A percentile compares a stretch with the other conserved stretches of the same genome.
phyloP scores from a whole-genome alignment of 2,888 invertebrate species.

The Trichopoda pennipes region DNA sequence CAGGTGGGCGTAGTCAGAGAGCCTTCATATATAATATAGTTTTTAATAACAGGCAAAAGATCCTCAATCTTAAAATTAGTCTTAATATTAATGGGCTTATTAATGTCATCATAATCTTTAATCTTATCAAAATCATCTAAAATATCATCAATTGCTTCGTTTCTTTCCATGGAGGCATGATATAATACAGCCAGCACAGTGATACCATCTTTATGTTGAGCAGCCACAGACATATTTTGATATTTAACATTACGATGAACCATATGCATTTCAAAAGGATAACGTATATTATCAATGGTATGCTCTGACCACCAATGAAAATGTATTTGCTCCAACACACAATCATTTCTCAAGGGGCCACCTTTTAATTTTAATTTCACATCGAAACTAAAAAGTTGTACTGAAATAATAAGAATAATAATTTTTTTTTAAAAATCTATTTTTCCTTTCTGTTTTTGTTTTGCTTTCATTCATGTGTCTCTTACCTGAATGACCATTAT shows the following conservation, averaged over 20 bases:
- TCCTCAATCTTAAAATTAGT: constrained; percentile 74
- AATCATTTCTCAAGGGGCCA: constrained; percentile 81
- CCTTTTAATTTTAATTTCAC: constrained; percentile 81
- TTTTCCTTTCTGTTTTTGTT: too few species aligned
- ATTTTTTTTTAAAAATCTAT: background rate
- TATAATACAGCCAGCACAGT: constrained; percentile 85
- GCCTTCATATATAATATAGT: constrained; percentile 85
- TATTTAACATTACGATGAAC: constrained; percentile 84
- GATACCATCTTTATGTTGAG: constrained; percentile 83
- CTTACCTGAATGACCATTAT: constrained; percentile 80
- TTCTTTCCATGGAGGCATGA: constrained; percentile 80
- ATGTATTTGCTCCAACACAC: constrained; percentile 87
- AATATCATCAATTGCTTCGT: constrained; percentile 76
- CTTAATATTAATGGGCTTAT: constrained; percentile 72
- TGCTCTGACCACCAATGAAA: constrained; percentile 94
- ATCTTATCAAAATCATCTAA: constrained; percentile 74
- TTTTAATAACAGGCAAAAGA: constrained; percentile 83
- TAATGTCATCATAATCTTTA: constrained; percentile 73
- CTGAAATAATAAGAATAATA: constrained; percentile 67
- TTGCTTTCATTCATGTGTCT: background rate
- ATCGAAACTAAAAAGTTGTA: constrained; percentile 75
- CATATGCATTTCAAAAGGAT: constrained; percentile 85
- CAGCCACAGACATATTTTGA: constrained; percentile 82
- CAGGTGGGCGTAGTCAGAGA: constrained; percentile 89
- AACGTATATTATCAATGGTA: constrained; percentile 85